Evolutionary conservation across 37 sponge, comb jelly and placozoan species (phyloP).

Genomic region (Eunapius fragilis): DNA sequence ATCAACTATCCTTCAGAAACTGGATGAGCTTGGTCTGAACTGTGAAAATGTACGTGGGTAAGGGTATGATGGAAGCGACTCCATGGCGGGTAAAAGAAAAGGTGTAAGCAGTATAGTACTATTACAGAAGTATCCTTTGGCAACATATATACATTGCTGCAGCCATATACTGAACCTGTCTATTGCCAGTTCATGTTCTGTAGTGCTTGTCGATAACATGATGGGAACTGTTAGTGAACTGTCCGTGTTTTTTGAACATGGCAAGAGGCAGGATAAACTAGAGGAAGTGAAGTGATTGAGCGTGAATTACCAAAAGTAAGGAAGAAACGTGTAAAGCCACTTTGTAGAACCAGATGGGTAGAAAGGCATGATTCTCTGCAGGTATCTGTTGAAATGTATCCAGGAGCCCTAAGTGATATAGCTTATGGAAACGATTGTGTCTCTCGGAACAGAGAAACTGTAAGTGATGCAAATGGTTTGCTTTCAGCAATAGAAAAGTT

Average conservation of each 20-base stretch:
- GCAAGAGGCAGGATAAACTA: slow-evolving; percentile 53
- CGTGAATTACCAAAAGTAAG: no score
- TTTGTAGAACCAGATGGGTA: no score
- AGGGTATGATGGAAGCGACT: slow-evolving; percentile 74
- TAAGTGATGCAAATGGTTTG: slow-evolving; percentile 54
- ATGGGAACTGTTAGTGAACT: slow-evolving; percentile 59
- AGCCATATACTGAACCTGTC: no score
- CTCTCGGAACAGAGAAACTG: slow-evolving; percentile 37
- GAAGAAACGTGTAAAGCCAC: no score
- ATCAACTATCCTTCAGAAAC: slow-evolving; percentile 35
- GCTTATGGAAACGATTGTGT: slow-evolving; percentile 46
- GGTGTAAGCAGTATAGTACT: no score
- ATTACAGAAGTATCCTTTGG: no score
- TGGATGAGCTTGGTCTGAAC: slow-evolving; percentile 57
- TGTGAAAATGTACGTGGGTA: slow-evolving; percentile 26
- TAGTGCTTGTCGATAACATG: slow-evolving; percentile 50
- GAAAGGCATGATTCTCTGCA: slow-evolving; percentile 29
- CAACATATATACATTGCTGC: no score
- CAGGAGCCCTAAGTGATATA: slow-evolving; percentile 25
- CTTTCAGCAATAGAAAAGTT: slow-evolving; percentile 37
- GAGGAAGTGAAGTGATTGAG: slow-evolving; percentile 34
- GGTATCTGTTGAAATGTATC: slow-evolving; percentile 28
- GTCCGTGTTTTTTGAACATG: slow-evolving; percentile 39
- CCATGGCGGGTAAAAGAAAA: slow-evolving; percentile 59
- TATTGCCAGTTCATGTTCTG: no score